Evolutionary conservation across 1,140 invertebrate species (phyloP), one percentile per base, ranked within the genome.

Genomic region (Drosophila sturtevanti): DNA sequence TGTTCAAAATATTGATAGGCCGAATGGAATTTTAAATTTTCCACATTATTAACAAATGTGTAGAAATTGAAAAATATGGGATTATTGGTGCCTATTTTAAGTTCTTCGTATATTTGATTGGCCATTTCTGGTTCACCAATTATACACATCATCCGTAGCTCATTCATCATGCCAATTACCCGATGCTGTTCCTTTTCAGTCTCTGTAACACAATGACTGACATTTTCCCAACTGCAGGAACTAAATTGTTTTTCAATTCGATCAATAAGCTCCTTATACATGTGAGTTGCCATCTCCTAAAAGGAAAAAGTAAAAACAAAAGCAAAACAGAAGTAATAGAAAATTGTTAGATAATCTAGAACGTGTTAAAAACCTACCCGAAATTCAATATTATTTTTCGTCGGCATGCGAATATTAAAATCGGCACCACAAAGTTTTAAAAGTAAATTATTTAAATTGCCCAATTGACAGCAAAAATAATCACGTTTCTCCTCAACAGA

Each of bases 261-360:
- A 0, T 74, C 72, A 63, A 89, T 89, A 0, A 89, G 63, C 52
- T 84, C 77, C 35, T 74, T 68, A 41, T 84, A 72, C 84, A 89
- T 84, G 37, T 89, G 84, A 0, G 84, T 89, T 0, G 89, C 38
- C 84, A 89, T 89, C 41, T 84, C 77, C 84, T 89, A 10, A 9
- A n/a, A 11, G 4, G 0, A 37, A 10, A 52, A 0, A 21, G 2
- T n/a, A 24, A 1, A 7, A 2, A 0, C 4, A 37, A 24, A 10
- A 11, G 10, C n/a, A 12, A 7, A 16, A 16, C 22, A 9, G 2
- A 35, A 9, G 1, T 5, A 14, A n/a, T n/a, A n/a, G n/a, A n/a
- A n/a, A n/a, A n/a, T n/a, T n/a, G n/a, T n/a, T n/a, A 9, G n/a
- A 4, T 14, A 18, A 11, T 21, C 1, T 55, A n/a, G 7, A 27